Conservation (phyloP, 2,113 vertebrate genomes). For the Neoarius graeffei region DNA sequence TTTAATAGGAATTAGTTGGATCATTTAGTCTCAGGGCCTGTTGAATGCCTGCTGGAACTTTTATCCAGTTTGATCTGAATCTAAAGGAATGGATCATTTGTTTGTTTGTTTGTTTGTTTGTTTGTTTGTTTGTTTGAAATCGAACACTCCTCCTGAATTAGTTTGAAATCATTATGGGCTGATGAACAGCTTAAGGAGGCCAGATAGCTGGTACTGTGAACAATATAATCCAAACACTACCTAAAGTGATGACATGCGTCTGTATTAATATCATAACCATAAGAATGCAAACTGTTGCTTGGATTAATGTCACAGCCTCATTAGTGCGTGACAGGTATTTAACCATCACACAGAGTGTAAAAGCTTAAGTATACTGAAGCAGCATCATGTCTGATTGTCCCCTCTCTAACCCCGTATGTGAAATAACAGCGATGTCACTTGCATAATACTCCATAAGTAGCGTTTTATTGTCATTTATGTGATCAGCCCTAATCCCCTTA, state of each 20-base stretch:
- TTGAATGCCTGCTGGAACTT: slow-evolving; percentile 53
- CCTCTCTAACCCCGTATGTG: slow-evolving; percentile 61
- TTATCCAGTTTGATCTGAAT: slow-evolving; percentile 24
- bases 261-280: background rate
- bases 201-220: background rate
- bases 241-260: background rate
- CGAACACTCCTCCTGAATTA: background rate
- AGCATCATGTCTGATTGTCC: slow-evolving; percentile 61
- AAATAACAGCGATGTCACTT: slow-evolving; percentile 69
- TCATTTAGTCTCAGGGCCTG: slow-evolving; percentile 68
- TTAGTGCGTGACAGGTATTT: slow-evolving; percentile 49
- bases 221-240: background rate
- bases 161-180: background rate
- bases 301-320: slow-evolving; percentile 28
- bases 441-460: slow-evolving; percentile 71
- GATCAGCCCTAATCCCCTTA: slow-evolving; percentile 71
- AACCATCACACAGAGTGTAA: slow-evolving; percentile 30
- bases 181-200: background rate
- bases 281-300: slow-evolving; percentile 48
- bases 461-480: slow-evolving; percentile 71
- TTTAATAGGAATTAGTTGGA: slow-evolving; percentile 71
- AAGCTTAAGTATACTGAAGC: slow-evolving; percentile 56
- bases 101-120: too few species aligned
- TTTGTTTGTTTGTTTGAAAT: background rate
- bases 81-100: background rate